Base-by-base conservation (phyloP, 2,888 invertebrate genomes). In the Deilephila porcellus region DNA sequence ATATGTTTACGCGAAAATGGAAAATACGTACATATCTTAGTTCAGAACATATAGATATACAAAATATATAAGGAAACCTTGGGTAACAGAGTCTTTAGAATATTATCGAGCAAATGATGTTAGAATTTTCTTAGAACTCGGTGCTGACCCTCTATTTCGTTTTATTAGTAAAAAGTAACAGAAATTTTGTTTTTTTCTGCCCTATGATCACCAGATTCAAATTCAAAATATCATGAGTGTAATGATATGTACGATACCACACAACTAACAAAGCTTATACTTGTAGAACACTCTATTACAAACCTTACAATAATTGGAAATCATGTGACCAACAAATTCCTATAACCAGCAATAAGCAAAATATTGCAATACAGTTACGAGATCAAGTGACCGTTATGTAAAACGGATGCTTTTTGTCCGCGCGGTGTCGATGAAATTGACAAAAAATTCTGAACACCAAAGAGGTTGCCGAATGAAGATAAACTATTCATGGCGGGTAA, bases 311-410 rank as follows among this genome's bases (percentile, higher is more conserved):
- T 37, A 67, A 67, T 45, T 52, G 25, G 29, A 67, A 63, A 34
- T 64, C 20, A 64, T n/a, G 14, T 56, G 56, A 20, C 37, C 37
- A 11, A 45, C 45, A 37, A 11, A 1, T 17, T 19, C 17, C n/a
- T 17, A 20, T 45, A 64, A 64, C 37, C 14, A 1, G 64, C 37
- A 45, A 64, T 20, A 34, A 1, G 64, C 37, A 45, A 64, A 37
- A 34, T 64, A 45, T 64, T 64, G 37, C 5, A 64, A 67, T 52
- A 67, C 67, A 67, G 67, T 67, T 52, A 67, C 67, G 37, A 45
- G 64, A 64, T 45, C 14, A 14, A 20, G 17, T 52, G 45, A 67
- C 67, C 67, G 67, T 52, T 67, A 67, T 45, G 67, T 67, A 67
- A 67, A 67, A 67, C 67, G 67, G 67, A 52, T 52, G 52, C 25